phyloP scores from a whole-genome alignment of 2,113 vertebrate genomes.

The Ameiurus melas region DNA sequence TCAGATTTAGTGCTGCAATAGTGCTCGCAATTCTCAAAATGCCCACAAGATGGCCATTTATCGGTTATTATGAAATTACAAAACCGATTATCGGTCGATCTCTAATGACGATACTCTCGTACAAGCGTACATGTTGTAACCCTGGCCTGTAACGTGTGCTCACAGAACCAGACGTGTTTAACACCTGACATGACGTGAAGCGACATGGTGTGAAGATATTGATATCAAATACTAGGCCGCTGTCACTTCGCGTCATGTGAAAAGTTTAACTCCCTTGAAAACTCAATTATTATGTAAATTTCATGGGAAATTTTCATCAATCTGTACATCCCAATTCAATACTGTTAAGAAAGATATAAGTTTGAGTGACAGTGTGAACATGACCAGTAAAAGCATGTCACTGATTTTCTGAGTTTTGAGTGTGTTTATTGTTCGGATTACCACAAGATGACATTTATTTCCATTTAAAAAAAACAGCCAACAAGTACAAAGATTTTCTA shows the following conservation, averaged over 20 bases:
- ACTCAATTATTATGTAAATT: not conserved
- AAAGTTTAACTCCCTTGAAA: not conserved
- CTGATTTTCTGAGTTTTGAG: not conserved
- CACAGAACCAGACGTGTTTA: not conserved
- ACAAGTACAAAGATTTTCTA: not conserved
- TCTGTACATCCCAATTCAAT: not conserved
- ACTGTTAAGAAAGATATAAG: not conserved
- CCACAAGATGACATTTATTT: conserved; percentile 1
- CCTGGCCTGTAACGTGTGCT: not conserved
- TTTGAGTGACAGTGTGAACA: not conserved
- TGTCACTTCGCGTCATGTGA: not conserved
- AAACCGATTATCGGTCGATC: too few species aligned
- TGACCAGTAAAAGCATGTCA: not conserved
- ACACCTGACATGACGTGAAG: not conserved
- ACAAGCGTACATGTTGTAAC: not conserved
- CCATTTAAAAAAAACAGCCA: not conserved
- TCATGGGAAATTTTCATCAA: not conserved
- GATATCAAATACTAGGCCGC: not conserved
- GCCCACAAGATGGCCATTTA: too few species aligned
- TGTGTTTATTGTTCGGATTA: not conserved
- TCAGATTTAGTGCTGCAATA: too few species aligned
- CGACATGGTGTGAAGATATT: not conserved
- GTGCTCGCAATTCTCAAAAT: too few species aligned
- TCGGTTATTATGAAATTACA: too few species aligned
- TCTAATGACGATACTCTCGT: too few species aligned